phyloP scores from a whole-genome alignment of 2,797 vertebrate genomes.

The Psittacula derbiana region DNA sequence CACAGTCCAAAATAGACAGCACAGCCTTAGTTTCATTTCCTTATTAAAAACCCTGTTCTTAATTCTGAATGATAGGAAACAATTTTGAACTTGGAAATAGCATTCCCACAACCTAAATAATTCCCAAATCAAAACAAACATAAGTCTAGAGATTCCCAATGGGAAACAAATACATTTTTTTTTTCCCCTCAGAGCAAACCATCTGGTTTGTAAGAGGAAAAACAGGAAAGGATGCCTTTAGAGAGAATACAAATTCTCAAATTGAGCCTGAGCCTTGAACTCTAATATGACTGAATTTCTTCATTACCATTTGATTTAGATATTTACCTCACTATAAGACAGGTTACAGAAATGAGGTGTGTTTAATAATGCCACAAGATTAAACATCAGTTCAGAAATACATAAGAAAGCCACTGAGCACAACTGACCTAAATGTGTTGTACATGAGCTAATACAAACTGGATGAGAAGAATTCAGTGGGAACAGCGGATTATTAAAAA shows the following conservation, averaged over 20 bases:
- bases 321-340: background rate
- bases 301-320: background rate
- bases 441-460: background rate
- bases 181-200: background rate
- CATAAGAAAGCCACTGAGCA: background rate
- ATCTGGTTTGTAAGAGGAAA: background rate
- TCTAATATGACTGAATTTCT: background rate
- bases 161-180: background rate
- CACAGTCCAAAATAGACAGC: background rate
- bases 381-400: background rate
- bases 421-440: background rate
- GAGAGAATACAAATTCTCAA: background rate
- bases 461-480: background rate
- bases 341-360: background rate
- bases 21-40: background rate
- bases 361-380: background rate
- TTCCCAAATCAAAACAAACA: background rate
- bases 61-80: background rate
- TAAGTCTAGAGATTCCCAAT: background rate
- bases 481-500: background rate
- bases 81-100: background rate
- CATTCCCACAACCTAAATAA: background rate
- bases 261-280: background rate
- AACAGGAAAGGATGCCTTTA: background rate
- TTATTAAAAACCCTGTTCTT: background rate